Evolutionary conservation across 2,797 vertebrate genomes (phyloP), one percentile per base, ranked within the genome.

Genomic region (Gastrophryne carolinensis): DNA sequence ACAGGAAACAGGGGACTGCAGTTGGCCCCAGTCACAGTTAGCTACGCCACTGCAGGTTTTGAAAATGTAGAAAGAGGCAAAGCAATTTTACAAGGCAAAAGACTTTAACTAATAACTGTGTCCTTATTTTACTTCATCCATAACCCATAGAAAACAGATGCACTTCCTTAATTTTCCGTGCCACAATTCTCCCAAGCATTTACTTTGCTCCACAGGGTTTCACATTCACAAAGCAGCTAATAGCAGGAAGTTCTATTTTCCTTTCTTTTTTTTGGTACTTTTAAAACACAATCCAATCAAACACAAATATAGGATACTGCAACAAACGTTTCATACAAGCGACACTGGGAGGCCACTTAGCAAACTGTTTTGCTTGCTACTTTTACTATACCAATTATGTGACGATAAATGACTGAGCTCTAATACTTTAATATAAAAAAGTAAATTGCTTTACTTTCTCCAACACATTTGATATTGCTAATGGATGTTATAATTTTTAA

Each of bases 331-430:
- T 66, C 65, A 57, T 49, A 65, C 35, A 65, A 74, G 19, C 34
- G 19, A 23, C 53, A 67, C 72, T 63, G 11, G 63, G 72, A 49
- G 72, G 62, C 62, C 72, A 74, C 72, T 74, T 74, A 66, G 62
- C 52, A 49, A 66, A 58, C 23, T n/a, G 27, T 57, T 23, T 23
- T 11, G 62, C 41, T 37, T 50, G 29, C 30, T 37, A 73, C 61
- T 56, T 72, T 64, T 37, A 65, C 37, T 57, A 37, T 35, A 32
- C 24, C 12, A 74, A 67, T 67, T 66, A 74, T 66, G 23, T 32
- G 35, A 53, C 27, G 29, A 49, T 66, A 58, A 74, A 66, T 74
- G 30, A 66, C 50, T 49, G 50, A 56, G 50, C 19, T 60, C 39
- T 61, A 60, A 61, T 60, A 35, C 41, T 71, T 60, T 29, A 32